phyloP scores from a whole-genome alignment of 1,140 invertebrate species.

The Meloidogyne hapla region DNA sequence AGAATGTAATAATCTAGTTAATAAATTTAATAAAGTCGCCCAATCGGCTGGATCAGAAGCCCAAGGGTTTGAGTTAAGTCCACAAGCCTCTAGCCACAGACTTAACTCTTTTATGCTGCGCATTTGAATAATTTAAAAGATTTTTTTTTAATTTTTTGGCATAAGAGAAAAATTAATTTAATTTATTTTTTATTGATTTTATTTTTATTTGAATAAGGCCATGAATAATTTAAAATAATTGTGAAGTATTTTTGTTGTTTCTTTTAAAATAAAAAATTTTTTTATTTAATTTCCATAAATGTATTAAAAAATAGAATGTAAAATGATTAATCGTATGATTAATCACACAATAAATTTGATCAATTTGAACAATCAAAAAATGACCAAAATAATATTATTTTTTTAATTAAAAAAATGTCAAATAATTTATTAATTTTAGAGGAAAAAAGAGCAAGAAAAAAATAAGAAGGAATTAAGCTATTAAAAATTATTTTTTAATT shows the following conservation, averaged over 20 bases:
- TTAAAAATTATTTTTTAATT: neutral
- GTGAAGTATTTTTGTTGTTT: neutral
- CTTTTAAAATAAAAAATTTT: neutral
- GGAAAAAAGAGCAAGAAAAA: neutral
- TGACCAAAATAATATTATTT: neutral
- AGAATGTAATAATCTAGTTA: constrained; percentile 17
- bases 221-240: too few species aligned
- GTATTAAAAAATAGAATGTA: neutral
- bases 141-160: neutral
- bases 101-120: constrained; percentile 19
- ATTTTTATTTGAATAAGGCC: neutral
- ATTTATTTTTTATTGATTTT: neutral
- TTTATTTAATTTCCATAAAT: neutral
- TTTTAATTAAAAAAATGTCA: neutral
- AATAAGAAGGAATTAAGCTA: neutral
- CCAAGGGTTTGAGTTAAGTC: constrained; percentile 14
- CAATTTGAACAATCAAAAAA: constrained; percentile 6
- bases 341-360: constrained; percentile 6
- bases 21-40: constrained; percentile 24
- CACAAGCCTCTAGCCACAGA: constrained; percentile 19
- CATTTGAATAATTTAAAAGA: constrained; percentile 5
- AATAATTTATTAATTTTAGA: neutral
- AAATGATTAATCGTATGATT: neutral
- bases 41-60: constrained; percentile 19
- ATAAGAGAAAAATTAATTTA: neutral